phyloP scores from a whole-genome alignment of 2,888 invertebrate species.

The Eristalis intricaria region DNA sequence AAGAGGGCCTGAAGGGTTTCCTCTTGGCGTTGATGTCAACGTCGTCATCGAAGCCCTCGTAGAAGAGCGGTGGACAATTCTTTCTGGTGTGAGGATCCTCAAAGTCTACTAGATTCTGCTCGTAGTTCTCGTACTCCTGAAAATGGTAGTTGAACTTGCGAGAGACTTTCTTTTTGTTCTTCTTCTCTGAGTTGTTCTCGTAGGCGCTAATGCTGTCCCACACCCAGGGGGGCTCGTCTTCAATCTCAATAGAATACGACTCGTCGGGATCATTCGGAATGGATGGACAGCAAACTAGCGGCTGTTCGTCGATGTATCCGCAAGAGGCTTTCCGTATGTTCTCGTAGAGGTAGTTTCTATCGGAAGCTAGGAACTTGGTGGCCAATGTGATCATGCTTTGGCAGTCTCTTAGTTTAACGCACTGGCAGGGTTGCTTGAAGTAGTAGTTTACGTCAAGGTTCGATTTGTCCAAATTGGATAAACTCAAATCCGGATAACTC shows the following conservation, averaged over 20 bases:
- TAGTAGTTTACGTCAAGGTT: slow-evolving; percentile 40
- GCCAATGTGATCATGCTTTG: slow-evolving; percentile 74
- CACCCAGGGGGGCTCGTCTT: slow-evolving; percentile 76
- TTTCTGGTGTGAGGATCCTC: slow-evolving; percentile 77
- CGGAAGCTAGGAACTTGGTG: slow-evolving; percentile 73
- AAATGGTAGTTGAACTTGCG: slow-evolving; percentile 51
- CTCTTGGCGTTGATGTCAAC: slow-evolving; percentile 21
- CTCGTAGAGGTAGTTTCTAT: slow-evolving; percentile 73
- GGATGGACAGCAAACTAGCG: slow-evolving; percentile 76
- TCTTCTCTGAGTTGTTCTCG: slow-evolving; percentile 16
- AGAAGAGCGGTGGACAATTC: slow-evolving; percentile 78
- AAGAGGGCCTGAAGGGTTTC: slow-evolving; percentile 29
- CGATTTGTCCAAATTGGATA: slow-evolving; percentile 31
- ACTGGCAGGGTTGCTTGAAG: slow-evolving; percentile 75
- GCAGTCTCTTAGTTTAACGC: slow-evolving; percentile 77
- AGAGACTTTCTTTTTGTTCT: slow-evolving; percentile 36
- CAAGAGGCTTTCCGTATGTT: slow-evolving; percentile 76
- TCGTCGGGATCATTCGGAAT: slow-evolving; percentile 18
- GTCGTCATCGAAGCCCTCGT: slow-evolving; percentile 73
- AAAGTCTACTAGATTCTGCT: slow-evolving; percentile 76
- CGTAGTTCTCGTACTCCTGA: slow-evolving; percentile 62
- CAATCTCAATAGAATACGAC: slow-evolving; percentile 54
- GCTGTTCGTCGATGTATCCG: slow-evolving; percentile 76
- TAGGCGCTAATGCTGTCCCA: slow-evolving; percentile 74
- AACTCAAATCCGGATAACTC: slow-evolving; percentile 72